These are phyloP conservation scores for Pocillopora grandis DNA, from an alignment of 92 coral and sea anemone genomes.

Conservation along the genomic window DNA sequence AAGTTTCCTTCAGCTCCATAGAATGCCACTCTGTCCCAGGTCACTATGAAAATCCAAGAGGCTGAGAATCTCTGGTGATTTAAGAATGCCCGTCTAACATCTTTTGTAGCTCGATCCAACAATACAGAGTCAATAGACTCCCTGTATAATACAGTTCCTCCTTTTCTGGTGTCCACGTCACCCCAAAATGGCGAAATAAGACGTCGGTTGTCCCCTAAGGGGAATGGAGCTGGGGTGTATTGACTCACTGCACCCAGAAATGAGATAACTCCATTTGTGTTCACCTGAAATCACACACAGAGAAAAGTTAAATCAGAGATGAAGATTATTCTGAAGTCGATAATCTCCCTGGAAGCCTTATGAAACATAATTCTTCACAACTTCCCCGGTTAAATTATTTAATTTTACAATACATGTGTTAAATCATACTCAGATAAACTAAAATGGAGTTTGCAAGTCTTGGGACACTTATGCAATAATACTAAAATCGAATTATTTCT, in stretches of 20 bases:
- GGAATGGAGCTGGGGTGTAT: conserved; percentile 73
- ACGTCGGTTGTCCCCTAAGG: conserved; percentile 63
- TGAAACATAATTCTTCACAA: too few species aligned
- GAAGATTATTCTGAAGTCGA: neutral
- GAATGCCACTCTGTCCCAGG: conserved; percentile 82
- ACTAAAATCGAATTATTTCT: too few species aligned
- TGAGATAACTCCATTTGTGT: conserved; percentile 71
- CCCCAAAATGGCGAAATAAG: conserved; percentile 88
- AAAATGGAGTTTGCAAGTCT: too few species aligned
- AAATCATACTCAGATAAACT: too few species aligned
- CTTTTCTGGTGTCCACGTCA: conserved; percentile 73
- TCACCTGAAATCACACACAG: conserved; percentile 36
- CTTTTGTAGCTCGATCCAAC: conserved; percentile 60
- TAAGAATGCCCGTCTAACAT: conserved; percentile 63
- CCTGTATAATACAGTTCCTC: conserved; percentile 67
- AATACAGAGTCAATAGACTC: conserved; percentile 50
- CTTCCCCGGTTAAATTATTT: too few species aligned
- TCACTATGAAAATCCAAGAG: conserved; percentile 75
- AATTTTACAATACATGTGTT: too few species aligned
- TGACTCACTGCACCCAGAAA: conserved; percentile 44
- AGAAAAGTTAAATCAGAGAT: neutral
- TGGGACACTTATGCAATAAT: too few species aligned
- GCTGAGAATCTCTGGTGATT: conserved; percentile 62
- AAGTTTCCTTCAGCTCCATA: conserved; percentile 36
- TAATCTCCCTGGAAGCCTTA: neutral